A percentile compares a stretch with the other conserved stretches of the same genome.
phyloP scores from a whole-genome alignment of 1,140 invertebrate species.

The Cecropterus lyciades region DNA sequence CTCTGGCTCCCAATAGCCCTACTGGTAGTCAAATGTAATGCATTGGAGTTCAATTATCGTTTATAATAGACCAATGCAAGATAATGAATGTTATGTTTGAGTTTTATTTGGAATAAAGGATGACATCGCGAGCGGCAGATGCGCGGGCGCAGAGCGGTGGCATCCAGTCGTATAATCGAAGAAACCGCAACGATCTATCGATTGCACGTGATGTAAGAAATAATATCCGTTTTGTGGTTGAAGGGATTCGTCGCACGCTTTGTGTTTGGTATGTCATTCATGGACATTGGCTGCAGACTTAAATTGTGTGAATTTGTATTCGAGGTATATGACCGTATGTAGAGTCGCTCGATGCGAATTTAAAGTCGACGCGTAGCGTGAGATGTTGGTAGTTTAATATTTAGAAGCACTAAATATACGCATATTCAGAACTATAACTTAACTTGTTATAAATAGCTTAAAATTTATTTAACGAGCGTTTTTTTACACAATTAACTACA shows the following conservation, averaged over 20 bases:
- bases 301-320: not conserved
- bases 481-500: no score
- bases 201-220: constrained; percentile 32
- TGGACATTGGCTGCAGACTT: not conserved
- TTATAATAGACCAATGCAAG: not conserved
- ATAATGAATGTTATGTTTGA: not conserved
- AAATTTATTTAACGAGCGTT: no score
- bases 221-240: constrained; percentile 26
- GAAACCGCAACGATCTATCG: constrained; percentile 29
- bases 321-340: not conserved
- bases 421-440: no score
- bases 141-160: constrained; percentile 14
- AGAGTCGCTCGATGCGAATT: constrained; percentile 12
- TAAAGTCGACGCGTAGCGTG: constrained; percentile 21
- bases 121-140: not conserved
- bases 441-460: no score
- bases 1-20: not conserved
- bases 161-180: constrained; percentile 11
- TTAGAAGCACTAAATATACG: not conserved
- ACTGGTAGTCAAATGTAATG: not conserved
- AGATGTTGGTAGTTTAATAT: constrained; percentile 19
- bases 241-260: constrained; percentile 15
- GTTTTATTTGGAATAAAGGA: constrained; percentile 10
- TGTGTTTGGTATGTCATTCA: constrained; percentile 12
- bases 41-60: not conserved